These are phyloP conservation scores for Enteromius anoplus DNA, from an alignment of 2,797 vertebrate species.

Conservation along the genomic window DNA sequence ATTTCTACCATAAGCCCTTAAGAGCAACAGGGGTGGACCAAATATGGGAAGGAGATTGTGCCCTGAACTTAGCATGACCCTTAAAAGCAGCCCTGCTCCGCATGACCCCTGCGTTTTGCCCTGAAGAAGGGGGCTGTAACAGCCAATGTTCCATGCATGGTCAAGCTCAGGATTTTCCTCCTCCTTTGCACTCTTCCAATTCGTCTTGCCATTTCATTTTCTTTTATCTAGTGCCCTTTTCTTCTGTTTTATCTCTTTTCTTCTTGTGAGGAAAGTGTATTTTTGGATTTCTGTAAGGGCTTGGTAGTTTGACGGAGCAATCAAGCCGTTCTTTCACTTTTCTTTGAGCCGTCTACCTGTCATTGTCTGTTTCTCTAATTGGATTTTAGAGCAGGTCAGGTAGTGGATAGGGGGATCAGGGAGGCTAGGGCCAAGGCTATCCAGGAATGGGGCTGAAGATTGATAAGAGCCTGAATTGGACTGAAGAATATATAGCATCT, in stretches of 20 bases:
- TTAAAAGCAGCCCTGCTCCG: constrained; percentile 62
- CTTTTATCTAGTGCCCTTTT: constrained; percentile 10
- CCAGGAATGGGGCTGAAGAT: constrained; percentile 45
- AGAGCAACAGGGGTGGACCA: constrained; percentile 71
- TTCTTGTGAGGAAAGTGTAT: constrained; percentile 7
- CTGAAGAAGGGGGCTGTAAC: constrained; percentile 65
- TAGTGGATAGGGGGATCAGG: constrained; percentile 35
- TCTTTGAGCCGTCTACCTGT: constrained; percentile 59
- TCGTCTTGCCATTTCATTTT: constrained; percentile 19
- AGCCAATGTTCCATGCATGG: constrained; percentile 2
- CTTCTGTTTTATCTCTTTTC: constrained; percentile 45
- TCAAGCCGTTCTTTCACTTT: constrained; percentile 25
- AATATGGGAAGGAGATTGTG: constrained; percentile 70
- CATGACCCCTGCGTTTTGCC: constrained; percentile 73
- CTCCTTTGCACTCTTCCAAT: constrained; percentile 1
- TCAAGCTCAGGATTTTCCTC: constrained; percentile 11
- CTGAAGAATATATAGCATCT: constrained; percentile 43
- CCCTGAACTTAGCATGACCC: constrained; percentile 76
- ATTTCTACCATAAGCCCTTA: constrained; percentile 76
- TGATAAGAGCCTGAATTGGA: constrained; percentile 50
- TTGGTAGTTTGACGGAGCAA: constrained; percentile 4
- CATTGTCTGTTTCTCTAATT: constrained; percentile 73
- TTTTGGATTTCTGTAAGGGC: constrained; percentile 23
- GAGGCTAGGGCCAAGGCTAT: constrained; percentile 49
- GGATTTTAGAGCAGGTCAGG: constrained; percentile 67